Evolutionary conservation across 2,797 vertebrate genomes (phyloP).

Genomic region (Chelidonichthys spinosus): DNA sequence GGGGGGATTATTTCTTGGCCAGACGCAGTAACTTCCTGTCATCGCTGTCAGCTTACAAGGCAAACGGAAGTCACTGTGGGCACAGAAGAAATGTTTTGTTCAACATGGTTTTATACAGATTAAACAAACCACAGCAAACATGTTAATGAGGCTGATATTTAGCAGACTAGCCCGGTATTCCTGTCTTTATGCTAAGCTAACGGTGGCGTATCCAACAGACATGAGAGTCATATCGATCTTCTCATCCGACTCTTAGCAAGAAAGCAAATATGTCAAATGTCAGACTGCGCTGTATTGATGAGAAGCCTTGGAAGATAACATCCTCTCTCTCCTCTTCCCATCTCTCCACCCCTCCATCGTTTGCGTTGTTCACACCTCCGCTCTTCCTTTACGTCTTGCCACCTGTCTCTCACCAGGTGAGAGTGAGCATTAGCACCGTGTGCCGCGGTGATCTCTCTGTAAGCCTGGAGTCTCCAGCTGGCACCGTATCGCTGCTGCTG

Average conservation of each 20-base stretch:
- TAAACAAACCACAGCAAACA: not conserved
- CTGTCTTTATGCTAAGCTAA: conserved; percentile 1
- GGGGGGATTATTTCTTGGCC: conserved; percentile 1
- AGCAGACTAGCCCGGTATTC: not conserved
- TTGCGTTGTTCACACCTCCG: conserved; percentile 22
- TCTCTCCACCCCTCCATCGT: not conserved
- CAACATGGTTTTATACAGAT: not conserved
- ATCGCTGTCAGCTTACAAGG: not conserved
- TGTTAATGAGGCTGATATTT: not conserved
- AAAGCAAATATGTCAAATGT: conserved; percentile 4
- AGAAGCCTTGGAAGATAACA: not conserved
- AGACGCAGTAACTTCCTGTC: not conserved
- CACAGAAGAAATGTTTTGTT: not conserved
- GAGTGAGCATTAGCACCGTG: conserved; percentile 68
- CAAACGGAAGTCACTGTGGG: not conserved
- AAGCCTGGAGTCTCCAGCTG: conserved; percentile 74
- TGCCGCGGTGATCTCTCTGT: conserved; percentile 77
- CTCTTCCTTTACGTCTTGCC: conserved; percentile 8
- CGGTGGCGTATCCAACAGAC: not conserved
- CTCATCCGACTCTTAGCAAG: not conserved
- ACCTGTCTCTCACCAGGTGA: conserved; percentile 66
- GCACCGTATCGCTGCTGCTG: conserved; percentile 68
- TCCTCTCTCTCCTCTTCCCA: not conserved
- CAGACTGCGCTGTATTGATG: not conserved
- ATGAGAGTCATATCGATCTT: not conserved